Evolutionary conservation across 2,797 vertebrate genomes (phyloP).

Genomic region (Psittacula echo): DNA sequence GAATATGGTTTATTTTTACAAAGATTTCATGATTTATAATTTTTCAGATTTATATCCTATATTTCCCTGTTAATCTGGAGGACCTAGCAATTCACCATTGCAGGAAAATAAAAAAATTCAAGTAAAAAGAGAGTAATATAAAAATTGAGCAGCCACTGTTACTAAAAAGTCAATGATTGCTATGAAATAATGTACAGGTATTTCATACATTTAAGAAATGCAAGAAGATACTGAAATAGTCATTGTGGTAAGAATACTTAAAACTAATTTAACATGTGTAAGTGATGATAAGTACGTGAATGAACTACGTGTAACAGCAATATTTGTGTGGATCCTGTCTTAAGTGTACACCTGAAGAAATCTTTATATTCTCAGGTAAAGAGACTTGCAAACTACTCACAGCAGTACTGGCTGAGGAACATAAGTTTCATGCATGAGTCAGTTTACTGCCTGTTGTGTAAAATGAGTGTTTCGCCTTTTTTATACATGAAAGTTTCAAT

Average conservation of each 20-base stretch:
- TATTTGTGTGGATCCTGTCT: not conserved
- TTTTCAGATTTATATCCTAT: not conserved
- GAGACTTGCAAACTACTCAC: not conserved
- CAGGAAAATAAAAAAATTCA: not conserved
- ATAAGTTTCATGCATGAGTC: not conserved
- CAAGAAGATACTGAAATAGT: not conserved
- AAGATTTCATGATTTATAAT: not conserved
- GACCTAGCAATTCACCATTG: not conserved
- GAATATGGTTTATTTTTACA: not conserved
- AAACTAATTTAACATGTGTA: not conserved
- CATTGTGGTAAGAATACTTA: not conserved
- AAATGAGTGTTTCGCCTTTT: not conserved
- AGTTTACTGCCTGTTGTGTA: not conserved
- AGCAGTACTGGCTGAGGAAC: not conserved
- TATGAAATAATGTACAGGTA: not conserved
- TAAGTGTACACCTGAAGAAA: not conserved
- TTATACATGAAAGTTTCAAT: not conserved
- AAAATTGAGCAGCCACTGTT: not conserved
- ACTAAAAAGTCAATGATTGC: not conserved
- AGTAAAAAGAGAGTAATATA: not conserved
- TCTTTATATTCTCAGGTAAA: not conserved
- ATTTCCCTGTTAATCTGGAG: not conserved
- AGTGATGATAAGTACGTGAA: not conserved
- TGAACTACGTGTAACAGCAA: not conserved
- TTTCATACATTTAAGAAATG: not conserved